Evolutionary conservation across 2,888 invertebrate species (phyloP), one percentile per base, ranked within the genome.

Genomic region (Lucinisca nassula): DNA sequence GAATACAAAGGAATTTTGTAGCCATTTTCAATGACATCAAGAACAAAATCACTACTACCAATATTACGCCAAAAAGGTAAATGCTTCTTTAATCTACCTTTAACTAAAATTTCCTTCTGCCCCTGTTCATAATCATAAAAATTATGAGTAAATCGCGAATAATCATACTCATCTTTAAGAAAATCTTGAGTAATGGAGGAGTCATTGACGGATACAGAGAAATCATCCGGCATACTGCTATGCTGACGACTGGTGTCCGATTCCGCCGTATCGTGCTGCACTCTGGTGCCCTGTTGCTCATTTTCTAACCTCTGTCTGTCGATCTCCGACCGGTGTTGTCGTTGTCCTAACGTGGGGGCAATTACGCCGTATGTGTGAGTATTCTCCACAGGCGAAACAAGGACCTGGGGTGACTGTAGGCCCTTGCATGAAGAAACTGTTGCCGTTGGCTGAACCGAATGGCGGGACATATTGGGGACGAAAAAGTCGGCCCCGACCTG

Each of bases 101-200:
- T 89, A 14, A 89, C 87, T 40, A 86, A 67, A 70, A 86, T 86
- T 8, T 83, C 32, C 45, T 82, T 76, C 30, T 75, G 82, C 37
- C 82, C 80, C 38, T 88, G 77, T 58, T 88, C 81, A 61, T 84
- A 81, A 67, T 88, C 88, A 45, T 67, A 85, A 51, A 78, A 85
- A 45, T 88, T 75, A 38, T 79, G 75, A 17, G 79, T 82, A 61
- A 85, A 82, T 58, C 75, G 27, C 35, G 45, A 40, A 61, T 70
- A 75, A 45, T 67, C 79, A 73, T 80, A 81, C 81, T 83, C 83
- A 87, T 87, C 80, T 87, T 83, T 79, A 1, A 74, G 61, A 61
- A 61, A 61, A 8, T 61, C 61, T 61, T 61, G 14, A 61, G 3
- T 27, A 17, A 61, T 30, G 6, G 61, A 27, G 17, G 24, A 3